Conservation (phyloP, 2,113 vertebrate genomes). For the Chascanopsetta lugubris region DNA sequence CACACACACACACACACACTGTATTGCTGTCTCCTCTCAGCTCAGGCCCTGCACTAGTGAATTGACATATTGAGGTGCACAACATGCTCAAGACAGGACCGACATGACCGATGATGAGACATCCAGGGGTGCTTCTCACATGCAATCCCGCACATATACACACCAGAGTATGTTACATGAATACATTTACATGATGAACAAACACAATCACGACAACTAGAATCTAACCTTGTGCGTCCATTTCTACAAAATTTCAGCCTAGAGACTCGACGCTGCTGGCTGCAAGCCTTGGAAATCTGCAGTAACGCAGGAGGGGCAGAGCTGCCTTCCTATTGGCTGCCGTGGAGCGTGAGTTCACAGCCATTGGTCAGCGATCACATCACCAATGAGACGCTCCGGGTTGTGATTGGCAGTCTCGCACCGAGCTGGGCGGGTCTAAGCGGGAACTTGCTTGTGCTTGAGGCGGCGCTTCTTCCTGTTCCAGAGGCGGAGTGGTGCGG, state of each 20-base stretch:
- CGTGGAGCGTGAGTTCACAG: not conserved
- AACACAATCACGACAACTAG: constrained; percentile 68
- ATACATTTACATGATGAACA: constrained; percentile 56
- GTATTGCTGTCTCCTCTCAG: constrained; percentile 6
- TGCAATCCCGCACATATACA: constrained; percentile 49
- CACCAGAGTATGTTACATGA: constrained; percentile 35
- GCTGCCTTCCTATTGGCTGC: constrained; percentile 65
- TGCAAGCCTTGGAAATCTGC: constrained; percentile 79
- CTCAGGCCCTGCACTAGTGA: constrained; percentile 21
- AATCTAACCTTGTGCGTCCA: constrained; percentile 73
- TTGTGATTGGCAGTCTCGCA: constrained; percentile 60
- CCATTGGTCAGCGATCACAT: constrained; percentile 58
- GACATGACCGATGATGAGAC: constrained; percentile 53
- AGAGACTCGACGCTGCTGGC: constrained; percentile 62
- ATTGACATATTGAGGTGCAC: constrained; percentile 51
- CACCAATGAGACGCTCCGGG: constrained; percentile 40
- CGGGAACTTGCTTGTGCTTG: constrained; percentile 12
- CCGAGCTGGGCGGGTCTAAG: constrained; percentile 38
- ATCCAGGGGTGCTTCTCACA: constrained; percentile 55
- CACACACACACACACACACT: not conserved
- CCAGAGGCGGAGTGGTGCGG: constrained; percentile 70
- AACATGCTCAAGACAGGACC: constrained; percentile 56
- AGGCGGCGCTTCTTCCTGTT: constrained; percentile 73
- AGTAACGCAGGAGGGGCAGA: constrained; percentile 81
- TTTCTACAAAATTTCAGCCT: constrained; percentile 64